These are phyloP conservation scores for Macquaria australasica DNA, from an alignment of 2,113 vertebrate species.

Conservation along the genomic window DNA sequence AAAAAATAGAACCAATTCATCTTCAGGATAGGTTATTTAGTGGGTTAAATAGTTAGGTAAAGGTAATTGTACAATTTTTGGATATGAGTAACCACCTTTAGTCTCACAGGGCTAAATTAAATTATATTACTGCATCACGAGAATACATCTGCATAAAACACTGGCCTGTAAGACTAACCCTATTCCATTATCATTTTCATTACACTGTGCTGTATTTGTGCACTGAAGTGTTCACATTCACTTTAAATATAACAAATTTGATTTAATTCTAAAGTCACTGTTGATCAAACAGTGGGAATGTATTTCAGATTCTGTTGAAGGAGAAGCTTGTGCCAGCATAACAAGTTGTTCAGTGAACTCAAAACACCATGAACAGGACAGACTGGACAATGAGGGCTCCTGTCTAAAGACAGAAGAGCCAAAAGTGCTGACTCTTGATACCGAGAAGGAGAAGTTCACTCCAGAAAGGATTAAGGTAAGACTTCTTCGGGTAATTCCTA, in stretches of 20 bases:
- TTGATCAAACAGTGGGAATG: background rate
- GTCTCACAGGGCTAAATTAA: no score
- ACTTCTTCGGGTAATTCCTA: background rate
- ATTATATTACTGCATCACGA: background rate
- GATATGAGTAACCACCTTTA: background rate
- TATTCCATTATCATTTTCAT: background rate
- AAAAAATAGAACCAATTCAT: background rate
- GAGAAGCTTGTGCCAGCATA: conserved; percentile 8
- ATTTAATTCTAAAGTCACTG: background rate
- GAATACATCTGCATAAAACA: background rate
- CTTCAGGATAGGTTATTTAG: background rate
- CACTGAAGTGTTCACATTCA: background rate
- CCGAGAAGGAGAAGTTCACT: conserved; percentile 47
- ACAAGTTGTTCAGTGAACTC: conserved; percentile 1
- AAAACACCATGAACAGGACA: conserved; percentile 13
- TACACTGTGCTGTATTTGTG: background rate
- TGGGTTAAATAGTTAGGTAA: background rate
- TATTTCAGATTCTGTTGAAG: conserved; percentile 48
- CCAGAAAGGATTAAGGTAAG: conserved; percentile 77
- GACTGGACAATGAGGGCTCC: background rate
- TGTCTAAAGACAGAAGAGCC: background rate
- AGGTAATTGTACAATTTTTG: background rate
- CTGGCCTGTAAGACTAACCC: background rate
- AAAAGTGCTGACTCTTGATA: conserved; percentile 44
- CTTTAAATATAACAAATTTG: background rate